Percentiles rank a stretch among this genome's conserved stretches.
Conservation (phyloP, 2,888 invertebrate genomes). For the Acanthosepion esculentum region DNA sequence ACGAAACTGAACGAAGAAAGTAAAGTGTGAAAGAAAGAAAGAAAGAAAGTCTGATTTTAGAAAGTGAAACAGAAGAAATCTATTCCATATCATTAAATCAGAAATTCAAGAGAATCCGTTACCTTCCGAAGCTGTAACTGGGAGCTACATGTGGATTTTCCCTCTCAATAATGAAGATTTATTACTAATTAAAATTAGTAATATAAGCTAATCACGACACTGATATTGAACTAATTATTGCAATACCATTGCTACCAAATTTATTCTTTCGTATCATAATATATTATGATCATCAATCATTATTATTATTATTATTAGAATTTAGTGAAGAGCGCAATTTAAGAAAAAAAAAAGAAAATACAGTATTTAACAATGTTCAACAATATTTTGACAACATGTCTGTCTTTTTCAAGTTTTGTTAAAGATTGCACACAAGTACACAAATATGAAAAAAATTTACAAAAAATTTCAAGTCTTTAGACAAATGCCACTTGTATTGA, state of each 20-base stretch:
- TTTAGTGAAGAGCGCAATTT: too few species aligned
- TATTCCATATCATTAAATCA: not conserved
- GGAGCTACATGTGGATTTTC: conserved; percentile 43
- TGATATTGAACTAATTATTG: not conserved
- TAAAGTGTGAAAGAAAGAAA: not conserved
- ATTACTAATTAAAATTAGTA: not conserved
- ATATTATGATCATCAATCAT: not conserved
- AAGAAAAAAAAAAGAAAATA: too few species aligned
- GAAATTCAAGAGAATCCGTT: conserved; percentile 23
- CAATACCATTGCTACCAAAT: conserved; percentile 11
- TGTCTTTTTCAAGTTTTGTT: too few species aligned
- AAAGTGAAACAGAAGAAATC: too few species aligned
- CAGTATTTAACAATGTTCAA: too few species aligned
- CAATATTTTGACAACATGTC: too few species aligned
- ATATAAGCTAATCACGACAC: not conserved
- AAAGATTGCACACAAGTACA: too few species aligned
- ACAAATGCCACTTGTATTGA: too few species aligned
- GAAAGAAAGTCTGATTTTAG: not conserved
- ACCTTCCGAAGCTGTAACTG: conserved; percentile 46
- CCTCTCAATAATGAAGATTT: conserved; percentile 15
- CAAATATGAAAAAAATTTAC: too few species aligned
- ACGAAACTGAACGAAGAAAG: not conserved
- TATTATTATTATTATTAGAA: not conserved
- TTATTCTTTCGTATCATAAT: not conserved
- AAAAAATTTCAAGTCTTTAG: too few species aligned